These are phyloP conservation scores for Chirona hameri DNA, from an alignment of 2,888 invertebrate genomes.

Conservation along the genomic window DNA sequence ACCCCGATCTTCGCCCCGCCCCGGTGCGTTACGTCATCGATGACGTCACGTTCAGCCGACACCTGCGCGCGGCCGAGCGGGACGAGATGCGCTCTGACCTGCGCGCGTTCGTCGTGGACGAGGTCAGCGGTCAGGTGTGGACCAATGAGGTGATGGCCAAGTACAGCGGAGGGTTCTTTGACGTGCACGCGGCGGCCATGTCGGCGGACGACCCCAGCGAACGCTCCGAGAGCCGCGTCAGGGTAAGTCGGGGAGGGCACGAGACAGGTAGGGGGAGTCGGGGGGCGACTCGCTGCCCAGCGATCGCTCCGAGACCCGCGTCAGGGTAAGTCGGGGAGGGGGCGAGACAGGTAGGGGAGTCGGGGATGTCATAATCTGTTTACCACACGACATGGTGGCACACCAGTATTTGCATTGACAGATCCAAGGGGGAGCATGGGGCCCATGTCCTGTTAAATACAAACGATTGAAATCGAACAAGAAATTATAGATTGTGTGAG, in stretches of 20 bases:
- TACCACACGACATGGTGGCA: too few relatives aligned
- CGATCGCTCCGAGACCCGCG: not conserved
- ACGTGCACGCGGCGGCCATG: not conserved
- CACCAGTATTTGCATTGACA: too few relatives aligned
- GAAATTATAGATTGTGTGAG: too few relatives aligned
- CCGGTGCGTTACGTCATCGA: constrained; percentile 56
- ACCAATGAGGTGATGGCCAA: constrained; percentile 28
- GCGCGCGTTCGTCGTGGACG: constrained; percentile 13
- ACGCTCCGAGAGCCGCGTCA: not conserved
- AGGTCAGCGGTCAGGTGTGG: constrained; percentile 6
- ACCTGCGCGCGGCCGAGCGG: not conserved
- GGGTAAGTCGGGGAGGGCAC: not conserved
- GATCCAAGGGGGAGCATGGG: too few relatives aligned
- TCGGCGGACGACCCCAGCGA: not conserved
- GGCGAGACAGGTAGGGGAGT: too few relatives aligned
- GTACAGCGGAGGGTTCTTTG: constrained; percentile 8
- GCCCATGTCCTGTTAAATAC: too few relatives aligned
- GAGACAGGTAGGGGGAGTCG: too few relatives aligned
- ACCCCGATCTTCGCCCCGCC: constrained; percentile 63
- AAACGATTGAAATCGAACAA: too few relatives aligned
- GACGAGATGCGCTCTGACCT: not conserved
- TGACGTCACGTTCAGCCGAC: constrained; percentile 24
- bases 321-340: not conserved
- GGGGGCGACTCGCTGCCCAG: not conserved
- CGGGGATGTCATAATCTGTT: not conserved